Evolutionary conservation across 2,797 vertebrate species (phyloP).

Genomic region (Sebastes taczanowskii): DNA sequence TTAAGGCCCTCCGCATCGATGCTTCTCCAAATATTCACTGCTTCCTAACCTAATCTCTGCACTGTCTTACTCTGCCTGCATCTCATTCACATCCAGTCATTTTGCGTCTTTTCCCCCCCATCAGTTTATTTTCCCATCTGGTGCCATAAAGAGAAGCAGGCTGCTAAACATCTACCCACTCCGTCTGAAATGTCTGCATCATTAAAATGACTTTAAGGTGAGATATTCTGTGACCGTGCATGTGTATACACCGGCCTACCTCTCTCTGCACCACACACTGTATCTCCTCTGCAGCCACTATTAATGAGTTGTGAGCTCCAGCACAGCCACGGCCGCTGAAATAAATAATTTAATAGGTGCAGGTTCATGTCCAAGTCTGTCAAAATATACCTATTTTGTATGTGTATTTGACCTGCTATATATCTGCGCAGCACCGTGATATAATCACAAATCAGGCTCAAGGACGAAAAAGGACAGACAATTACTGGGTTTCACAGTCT

Average conservation of each 20-base stretch:
- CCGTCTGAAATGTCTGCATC: background rate
- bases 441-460: slow-evolving; percentile 9
- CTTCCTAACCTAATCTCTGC: background rate
- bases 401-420: background rate
- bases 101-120: background rate
- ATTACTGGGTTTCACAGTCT: background rate
- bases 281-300: background rate
- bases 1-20: background rate
- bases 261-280: background rate
- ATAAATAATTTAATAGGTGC: background rate
- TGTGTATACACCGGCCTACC: background rate
- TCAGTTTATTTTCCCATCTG: background rate
- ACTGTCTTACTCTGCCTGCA: background rate
- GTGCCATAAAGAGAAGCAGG: background rate
- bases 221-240: background rate
- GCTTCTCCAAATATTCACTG: background rate
- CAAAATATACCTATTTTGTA: background rate
- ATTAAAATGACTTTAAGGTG: background rate
- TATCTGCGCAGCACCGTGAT: background rate
- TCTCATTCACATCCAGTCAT: background rate
- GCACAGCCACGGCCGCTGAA: background rate
- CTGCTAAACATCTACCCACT: background rate
- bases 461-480: background rate
- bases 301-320: slow-evolving; percentile 12
- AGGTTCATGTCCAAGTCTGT: background rate